phyloP scores from a whole-genome alignment of 1,140 invertebrate genomes.

The Lepidostoma basale region DNA sequence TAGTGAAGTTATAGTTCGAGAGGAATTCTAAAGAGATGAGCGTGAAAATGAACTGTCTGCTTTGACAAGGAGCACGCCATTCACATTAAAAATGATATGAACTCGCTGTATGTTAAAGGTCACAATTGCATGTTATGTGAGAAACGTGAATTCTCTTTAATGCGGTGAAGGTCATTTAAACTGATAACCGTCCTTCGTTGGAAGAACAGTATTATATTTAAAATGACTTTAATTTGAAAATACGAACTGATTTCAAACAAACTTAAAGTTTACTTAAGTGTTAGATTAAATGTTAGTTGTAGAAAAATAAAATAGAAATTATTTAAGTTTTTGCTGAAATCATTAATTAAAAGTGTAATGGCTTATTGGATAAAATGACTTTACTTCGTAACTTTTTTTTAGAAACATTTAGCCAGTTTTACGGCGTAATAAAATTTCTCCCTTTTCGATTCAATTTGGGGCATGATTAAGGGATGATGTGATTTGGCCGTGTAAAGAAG shows the following conservation, averaged over 20 bases:
- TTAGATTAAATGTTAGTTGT: not conserved
- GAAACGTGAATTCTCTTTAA: slow-evolving; percentile 25
- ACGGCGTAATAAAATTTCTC: not conserved
- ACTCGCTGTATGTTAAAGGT: slow-evolving; percentile 20
- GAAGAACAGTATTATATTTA: not conserved
- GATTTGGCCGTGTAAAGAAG: slow-evolving; percentile 4
- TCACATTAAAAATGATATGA: slow-evolving; percentile 21
- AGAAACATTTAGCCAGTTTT: slow-evolving; percentile 7
- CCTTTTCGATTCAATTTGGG: slow-evolving; percentile 15
- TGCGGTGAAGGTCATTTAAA: slow-evolving; percentile 40
- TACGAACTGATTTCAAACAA: too few relatives aligned
- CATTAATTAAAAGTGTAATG: not conserved
- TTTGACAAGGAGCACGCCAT: slow-evolving; percentile 19
- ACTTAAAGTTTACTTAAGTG: not conserved
- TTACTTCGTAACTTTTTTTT: not conserved
- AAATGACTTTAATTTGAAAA: not conserved
- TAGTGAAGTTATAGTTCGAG: slow-evolving; percentile 23
- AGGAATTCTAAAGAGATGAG: slow-evolving; percentile 38
- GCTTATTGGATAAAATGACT: not conserved
- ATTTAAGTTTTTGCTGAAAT: too few relatives aligned
- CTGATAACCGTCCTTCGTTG: slow-evolving; percentile 13
- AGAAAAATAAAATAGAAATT: not conserved
- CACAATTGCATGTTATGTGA: slow-evolving; percentile 24
- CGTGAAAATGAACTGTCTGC: not conserved
- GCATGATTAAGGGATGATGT: slow-evolving; percentile 28